A percentile compares a stretch with the other conserved stretches of the same genome.
These are phyloP conservation scores for Miltochrista miniata DNA, from an alignment of 2,888 invertebrate genomes.

Conservation along the genomic window DNA sequence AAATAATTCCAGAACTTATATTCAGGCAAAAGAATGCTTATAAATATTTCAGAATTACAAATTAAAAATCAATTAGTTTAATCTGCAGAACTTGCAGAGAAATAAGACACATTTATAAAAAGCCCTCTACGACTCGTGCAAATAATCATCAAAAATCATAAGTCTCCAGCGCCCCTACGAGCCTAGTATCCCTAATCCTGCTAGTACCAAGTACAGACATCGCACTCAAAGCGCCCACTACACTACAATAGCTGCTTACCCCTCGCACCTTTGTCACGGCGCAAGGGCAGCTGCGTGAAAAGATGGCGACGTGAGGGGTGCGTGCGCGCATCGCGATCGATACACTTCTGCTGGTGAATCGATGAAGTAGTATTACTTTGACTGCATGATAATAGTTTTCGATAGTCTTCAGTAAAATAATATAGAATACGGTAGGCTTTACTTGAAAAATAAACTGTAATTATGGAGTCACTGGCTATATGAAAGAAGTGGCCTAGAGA, in stretches of 20 bases:
- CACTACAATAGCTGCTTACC: conserved; percentile 62
- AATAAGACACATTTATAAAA: no score
- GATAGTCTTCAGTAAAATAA: no score
- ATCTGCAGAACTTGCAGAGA: no score
- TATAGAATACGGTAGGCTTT: no score
- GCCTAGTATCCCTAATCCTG: conserved; percentile 45
- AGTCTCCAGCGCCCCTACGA: conserved; percentile 35
- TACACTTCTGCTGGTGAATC: conserved; percentile 45
- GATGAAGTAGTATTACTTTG: conserved; percentile 13
- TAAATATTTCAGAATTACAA: no score
- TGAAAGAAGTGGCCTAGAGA: no score
- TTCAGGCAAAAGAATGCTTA: no score
- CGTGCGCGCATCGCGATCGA: conserved; percentile 66
- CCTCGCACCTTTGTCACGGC: conserved; percentile 77
- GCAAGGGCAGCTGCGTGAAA: conserved; percentile 73
- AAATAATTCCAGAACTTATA: no score
- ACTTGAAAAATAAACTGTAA: no score
- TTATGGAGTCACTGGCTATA: no score
- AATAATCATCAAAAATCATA: conserved; percentile 12
- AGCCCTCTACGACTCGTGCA: no score
- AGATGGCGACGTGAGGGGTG: conserved; percentile 67
- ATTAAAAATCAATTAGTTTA: no score
- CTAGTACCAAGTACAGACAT: conserved; percentile 62
- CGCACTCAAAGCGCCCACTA: conserved; percentile 65
- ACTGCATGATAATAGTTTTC: background rate